These are phyloP conservation scores for Cheilosia pagana DNA, from an alignment of 2,888 invertebrate genomes.

Conservation along the genomic window DNA sequence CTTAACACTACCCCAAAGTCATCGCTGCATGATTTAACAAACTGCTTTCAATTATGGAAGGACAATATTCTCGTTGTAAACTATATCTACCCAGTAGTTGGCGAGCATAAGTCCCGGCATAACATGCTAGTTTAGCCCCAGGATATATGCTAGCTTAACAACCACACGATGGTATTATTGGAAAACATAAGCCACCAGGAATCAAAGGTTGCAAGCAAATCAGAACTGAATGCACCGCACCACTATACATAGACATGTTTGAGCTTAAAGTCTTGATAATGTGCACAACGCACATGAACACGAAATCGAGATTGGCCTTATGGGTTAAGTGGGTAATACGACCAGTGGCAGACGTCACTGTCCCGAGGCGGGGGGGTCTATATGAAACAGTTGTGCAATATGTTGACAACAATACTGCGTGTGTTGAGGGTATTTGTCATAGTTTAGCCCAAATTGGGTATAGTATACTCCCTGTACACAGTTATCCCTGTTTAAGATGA, in stretches of 20 bases:
- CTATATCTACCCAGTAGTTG: neutral
- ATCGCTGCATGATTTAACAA: slow-evolving; percentile 37
- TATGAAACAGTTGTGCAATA: neutral
- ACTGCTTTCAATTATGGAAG: slow-evolving; percentile 33
- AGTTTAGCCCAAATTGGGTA: neutral
- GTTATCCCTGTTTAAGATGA: neutral
- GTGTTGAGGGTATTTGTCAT: neutral
- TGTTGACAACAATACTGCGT: slow-evolving; percentile 11
- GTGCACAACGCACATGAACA: neutral
- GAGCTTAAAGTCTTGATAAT: slow-evolving; percentile 18
- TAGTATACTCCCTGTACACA: neutral
- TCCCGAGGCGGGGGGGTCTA: neutral
- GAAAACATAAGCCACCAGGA: slow-evolving; percentile 27
- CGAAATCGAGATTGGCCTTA: slow-evolving; percentile 9
- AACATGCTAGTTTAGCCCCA: slow-evolving; percentile 23
- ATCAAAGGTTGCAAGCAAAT: slow-evolving; percentile 32
- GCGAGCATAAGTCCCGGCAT: slow-evolving; percentile 17
- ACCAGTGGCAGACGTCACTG: neutral
- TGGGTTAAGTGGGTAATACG: neutral
- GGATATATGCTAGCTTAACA: slow-evolving; percentile 28
- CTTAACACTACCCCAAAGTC: neutral
- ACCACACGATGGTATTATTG: slow-evolving; percentile 6
- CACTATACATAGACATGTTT: neutral
- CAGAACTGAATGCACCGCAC: neutral
- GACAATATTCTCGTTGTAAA: slow-evolving; percentile 21